Conservation (phyloP, 2,113 vertebrate genomes). For the Malurus melanocephalus region DNA sequence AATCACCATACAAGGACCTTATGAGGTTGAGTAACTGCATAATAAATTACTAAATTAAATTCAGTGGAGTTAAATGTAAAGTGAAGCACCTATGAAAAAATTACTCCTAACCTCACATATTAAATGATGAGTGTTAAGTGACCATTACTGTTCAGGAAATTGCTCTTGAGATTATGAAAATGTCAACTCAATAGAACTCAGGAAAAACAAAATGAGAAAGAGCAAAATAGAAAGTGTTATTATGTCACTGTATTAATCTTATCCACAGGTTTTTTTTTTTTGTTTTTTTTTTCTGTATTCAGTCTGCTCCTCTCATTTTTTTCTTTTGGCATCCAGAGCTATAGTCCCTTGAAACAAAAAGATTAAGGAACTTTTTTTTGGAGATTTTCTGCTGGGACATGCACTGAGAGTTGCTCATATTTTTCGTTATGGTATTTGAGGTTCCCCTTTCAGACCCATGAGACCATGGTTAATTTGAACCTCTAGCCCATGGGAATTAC, state of each 20-base stretch:
- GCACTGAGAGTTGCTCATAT: not conserved
- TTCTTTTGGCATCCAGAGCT: not conserved
- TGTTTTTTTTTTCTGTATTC: not conserved
- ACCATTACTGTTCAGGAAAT: conserved; percentile 11
- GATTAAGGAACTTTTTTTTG: not conserved
- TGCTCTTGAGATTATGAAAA: conserved; percentile 21
- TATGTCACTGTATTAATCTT: not conserved
- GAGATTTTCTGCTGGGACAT: not conserved
- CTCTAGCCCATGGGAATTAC: not conserved
- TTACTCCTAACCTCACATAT: not conserved
- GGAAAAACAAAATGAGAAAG: conserved; percentile 21
- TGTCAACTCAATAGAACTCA: not conserved
- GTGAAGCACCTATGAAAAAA: not conserved
- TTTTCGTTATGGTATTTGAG: not conserved
- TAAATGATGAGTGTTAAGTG: conserved; percentile 19
- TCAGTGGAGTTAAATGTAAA: not conserved
- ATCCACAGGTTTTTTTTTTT: not conserved
- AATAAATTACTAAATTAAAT: conserved; percentile 2
- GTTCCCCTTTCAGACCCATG: not conserved
- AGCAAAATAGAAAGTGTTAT: not conserved
- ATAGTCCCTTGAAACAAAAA: not conserved
- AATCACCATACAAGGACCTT: not conserved
- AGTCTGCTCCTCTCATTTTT: not conserved
- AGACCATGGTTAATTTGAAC: not conserved
- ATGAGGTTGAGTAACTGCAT: not conserved